Conservation (phyloP, 1,140 invertebrate species). For the Apis dorsata region DNA sequence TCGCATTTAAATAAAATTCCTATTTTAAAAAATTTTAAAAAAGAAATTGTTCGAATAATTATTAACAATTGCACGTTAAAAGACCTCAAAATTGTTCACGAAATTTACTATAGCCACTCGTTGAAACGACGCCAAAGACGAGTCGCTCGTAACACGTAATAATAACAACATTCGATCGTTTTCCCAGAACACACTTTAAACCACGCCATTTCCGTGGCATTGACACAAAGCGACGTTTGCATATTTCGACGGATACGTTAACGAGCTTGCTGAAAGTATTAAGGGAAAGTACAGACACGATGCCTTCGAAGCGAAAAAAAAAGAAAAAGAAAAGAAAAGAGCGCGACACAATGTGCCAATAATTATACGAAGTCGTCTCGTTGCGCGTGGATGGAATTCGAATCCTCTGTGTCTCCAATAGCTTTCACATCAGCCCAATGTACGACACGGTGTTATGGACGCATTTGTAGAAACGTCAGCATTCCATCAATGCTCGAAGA, state of each 20-base stretch:
- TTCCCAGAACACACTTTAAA: not conserved
- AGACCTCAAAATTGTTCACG: no score
- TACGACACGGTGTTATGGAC: no score
- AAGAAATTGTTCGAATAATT: no score
- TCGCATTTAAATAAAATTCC: no score
- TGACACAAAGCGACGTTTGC: slow-evolving; percentile 13
- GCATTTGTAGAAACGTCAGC: not conserved
- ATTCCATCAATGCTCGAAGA: no score
- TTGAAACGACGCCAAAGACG: no score
- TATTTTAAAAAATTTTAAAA: no score
- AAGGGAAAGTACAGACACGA: not conserved
- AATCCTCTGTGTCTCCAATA: slow-evolving; percentile 6
- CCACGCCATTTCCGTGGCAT: not conserved
- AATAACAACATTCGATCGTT: not conserved
- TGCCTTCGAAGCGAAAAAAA: not conserved
- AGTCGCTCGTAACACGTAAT: not conserved
- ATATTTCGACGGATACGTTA: slow-evolving; percentile 42
- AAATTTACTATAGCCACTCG: no score
- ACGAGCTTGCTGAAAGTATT: slow-evolving; percentile 50
- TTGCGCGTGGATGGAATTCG: slow-evolving; percentile 20
- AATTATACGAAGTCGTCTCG: slow-evolving; percentile 50
- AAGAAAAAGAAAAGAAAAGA: not conserved
- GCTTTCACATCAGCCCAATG: not conserved
- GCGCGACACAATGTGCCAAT: slow-evolving; percentile 43
- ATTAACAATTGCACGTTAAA: no score